Base-by-base conservation (phyloP, 1,140 invertebrate species). In the Pogonognathellus flavescens region DNA sequence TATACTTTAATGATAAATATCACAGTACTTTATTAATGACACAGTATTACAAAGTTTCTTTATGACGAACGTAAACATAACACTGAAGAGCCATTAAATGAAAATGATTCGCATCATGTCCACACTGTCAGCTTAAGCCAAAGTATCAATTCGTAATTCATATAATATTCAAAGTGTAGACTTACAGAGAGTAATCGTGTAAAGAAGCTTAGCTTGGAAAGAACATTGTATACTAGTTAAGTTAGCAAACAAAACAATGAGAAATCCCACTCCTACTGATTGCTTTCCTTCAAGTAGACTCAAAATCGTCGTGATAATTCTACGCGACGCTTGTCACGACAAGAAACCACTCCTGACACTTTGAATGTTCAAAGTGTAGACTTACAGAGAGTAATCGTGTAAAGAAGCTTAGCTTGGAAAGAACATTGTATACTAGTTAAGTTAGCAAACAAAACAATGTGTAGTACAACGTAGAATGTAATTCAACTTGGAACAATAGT, bases 311-410 rank as follows among this genome's bases (percentile, higher is more conserved):
- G 70, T 76, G 70, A 76, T 25, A 41, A n/a, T 49, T 76, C 66
- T 49, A 41, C 14, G 41, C 14, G 41, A 76, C 31, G 70, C 25
- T 76, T 18, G 31, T 76, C 70, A 76, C 70, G 70, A 76, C 41
- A n/a, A n/a, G 5, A 76, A 31, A 76, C 41, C 70, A 76, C 70
- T 76, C 70, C 70, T 76, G 70, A 49, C 25, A 41, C 22, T 76
- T 31, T 31, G n/a, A 16, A 66, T 14, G 49, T 41, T 41, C 6
- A 41, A 41, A 41, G 31, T 41, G 1, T 41, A 41, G 1, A 41
- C 31, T 1, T 6, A 3, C 31, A 41, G 1, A 41, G 14, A 13
- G 20, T 66, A 66, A 66, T 25, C 62, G 62, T 66, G 62, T 25
- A 66, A 66, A 66, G 62, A 25, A 66, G 62, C 62, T 66, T 66